Conservation (phyloP, 2,888 invertebrate genomes). For the Drosophila austrosaltans region DNA sequence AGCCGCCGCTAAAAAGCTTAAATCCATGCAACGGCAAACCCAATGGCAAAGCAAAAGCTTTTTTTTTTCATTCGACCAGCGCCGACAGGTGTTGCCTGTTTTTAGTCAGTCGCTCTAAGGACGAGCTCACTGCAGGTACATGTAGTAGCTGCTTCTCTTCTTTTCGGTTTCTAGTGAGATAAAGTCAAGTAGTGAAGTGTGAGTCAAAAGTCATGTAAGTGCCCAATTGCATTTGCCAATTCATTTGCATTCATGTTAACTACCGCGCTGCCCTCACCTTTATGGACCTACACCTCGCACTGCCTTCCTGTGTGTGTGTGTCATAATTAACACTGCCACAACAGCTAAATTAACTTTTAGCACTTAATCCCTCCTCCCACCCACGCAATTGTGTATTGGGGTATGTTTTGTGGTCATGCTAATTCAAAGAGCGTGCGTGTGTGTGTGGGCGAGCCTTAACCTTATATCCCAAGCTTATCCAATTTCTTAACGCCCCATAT, state of each 20-base stretch:
- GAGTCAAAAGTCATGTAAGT: slow-evolving; percentile 26
- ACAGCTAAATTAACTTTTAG: slow-evolving; percentile 52
- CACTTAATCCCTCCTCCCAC: not conserved
- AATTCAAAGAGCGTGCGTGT: not conserved
- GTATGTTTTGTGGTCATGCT: slow-evolving; percentile 4
- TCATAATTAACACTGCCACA: slow-evolving; percentile 45
- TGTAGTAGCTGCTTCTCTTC: slow-evolving; percentile 23
- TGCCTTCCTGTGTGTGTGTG: slow-evolving; percentile 2
- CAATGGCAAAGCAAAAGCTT: slow-evolving; percentile 1
- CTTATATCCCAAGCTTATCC: slow-evolving; percentile 30
- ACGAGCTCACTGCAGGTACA: slow-evolving; percentile 71
- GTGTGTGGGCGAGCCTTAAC: slow-evolving; percentile 21
- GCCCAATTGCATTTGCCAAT: slow-evolving; percentile 2
- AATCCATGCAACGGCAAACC: not conserved
- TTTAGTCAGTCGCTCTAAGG: slow-evolving; percentile 68
- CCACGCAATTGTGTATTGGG: not conserved
- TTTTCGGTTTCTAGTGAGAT: not conserved
- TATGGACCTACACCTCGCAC: not conserved
- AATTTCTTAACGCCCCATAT: slow-evolving; percentile 35
- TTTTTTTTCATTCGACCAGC: slow-evolving; percentile 14
- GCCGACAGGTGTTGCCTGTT: slow-evolving; percentile 74
- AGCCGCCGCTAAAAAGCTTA: slow-evolving; percentile 40
- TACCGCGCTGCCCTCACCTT: not conserved
- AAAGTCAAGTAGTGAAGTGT: slow-evolving; percentile 42
- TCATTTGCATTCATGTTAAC: slow-evolving; percentile 6